Base-by-base conservation (phyloP, 2,113 vertebrate species). In the Amphiprion ocellaris region DNA sequence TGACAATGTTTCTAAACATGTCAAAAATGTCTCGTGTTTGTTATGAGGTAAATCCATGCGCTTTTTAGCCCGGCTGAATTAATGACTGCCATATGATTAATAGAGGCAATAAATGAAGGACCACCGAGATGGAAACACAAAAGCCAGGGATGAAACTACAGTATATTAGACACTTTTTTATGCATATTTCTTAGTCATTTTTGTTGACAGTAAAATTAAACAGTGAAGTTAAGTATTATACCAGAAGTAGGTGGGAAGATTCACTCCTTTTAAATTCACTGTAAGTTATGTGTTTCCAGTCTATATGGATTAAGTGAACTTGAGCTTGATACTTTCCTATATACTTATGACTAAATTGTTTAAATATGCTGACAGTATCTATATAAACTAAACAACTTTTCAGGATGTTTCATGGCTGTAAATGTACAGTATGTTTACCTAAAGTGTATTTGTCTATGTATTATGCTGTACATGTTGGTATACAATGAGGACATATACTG, bases 31-130 rank as follows among this genome's bases (percentile, higher is more conserved):
- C 87, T 85, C 28, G 41, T 79, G 61, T 84, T 91, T 80, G 82
- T 83, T 84, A 68, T 70, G 69, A 60, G 71, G 59, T 61, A 83
- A 85, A 89, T 88, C 74, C 1, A 12, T 71, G 60, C 54, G 47
- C 70, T 83, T 76, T 58, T 69, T 52, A 65, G 55, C 50, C 69
- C 26, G 65, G 58, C 49, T 64, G 70, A 79, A 92, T 84, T 87
- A 90, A 92, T 90, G 73, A 74, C 70, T 90, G 69, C 87, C 82
- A 83, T 19, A 83, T 93, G 90, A 91, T 91, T 90, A 90, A 91
- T 88, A 60, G 69, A 71, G 63, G 83, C 49, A 81, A 81, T 74
- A 89, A 70, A 83, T 80, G 69, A 87, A 62, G 60, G 90, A 90
- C 90, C 90, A 91, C 90, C 87, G 37, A 77, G 90, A 83, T 44